Evolutionary conservation across 2,888 invertebrate species (phyloP).

Genomic region (Platycheirus albimanus): DNA sequence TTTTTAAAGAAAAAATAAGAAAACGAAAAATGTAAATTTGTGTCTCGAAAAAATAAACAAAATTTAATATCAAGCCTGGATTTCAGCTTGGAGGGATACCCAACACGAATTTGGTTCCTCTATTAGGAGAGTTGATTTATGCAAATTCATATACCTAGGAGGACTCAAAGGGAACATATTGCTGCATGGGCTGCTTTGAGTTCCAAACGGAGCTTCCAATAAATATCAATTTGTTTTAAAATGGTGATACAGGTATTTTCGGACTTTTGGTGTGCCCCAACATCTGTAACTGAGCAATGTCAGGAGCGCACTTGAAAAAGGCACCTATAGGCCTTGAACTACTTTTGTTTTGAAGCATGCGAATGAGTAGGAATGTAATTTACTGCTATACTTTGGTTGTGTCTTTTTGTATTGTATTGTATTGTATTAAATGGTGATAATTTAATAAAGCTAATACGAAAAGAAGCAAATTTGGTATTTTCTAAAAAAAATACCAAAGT

Average conservation of each 20-base stretch:
- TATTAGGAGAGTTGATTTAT: constrained; percentile 47
- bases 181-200: background rate
- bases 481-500: no score
- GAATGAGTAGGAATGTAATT: no score
- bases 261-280: constrained; percentile 5
- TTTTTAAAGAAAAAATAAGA: background rate
- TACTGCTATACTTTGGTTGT: no score
- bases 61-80: constrained; percentile 15
- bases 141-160: constrained; percentile 41
- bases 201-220: constrained; percentile 56
- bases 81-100: background rate
- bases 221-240: constrained; percentile 71
- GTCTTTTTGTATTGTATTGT: no score
- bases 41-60: constrained; percentile 27
- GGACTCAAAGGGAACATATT: constrained; percentile 30
- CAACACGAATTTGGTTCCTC: constrained; percentile 20
- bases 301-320: background rate
- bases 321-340: no score
- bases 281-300: background rate
- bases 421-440: no score
- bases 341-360: no score
- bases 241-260: constrained; percentile 43
- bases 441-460: no score
- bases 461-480: no score
- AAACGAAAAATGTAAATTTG: constrained; percentile 50